Percentiles rank a stretch among this genome's conserved stretches.
Evolutionary conservation across 2,797 vertebrate genomes (phyloP).

Genomic region (Scolopax bukidnonensis): DNA sequence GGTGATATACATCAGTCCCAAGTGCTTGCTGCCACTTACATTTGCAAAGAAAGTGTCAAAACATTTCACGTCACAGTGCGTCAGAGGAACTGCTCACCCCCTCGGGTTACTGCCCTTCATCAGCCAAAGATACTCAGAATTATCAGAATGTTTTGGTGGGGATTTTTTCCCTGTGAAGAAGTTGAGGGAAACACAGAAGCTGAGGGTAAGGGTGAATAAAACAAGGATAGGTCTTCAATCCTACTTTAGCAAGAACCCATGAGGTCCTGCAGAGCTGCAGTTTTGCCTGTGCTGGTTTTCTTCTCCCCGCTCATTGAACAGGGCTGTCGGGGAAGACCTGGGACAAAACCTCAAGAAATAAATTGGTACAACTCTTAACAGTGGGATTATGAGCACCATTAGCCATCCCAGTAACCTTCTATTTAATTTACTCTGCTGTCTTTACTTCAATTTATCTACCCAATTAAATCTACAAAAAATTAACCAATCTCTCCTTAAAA

Average conservation of each 20-base stretch:
- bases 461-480: not conserved
- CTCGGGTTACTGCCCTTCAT: not conserved
- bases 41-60: not conserved
- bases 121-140: not conserved
- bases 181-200: not conserved
- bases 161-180: not conserved
- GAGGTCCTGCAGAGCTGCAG: fast-evolving
- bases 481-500: not conserved
- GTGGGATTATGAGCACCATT: not conserved
- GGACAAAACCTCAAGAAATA: not conserved
- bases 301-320: not conserved
- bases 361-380: not conserved
- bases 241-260: fast-evolving
- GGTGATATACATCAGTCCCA: not conserved
- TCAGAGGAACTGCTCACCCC: not conserved
- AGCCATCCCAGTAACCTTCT: not conserved
- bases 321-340: not conserved
- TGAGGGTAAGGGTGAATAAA: not conserved
- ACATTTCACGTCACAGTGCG: fast-evolving
- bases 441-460: not conserved
- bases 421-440: not conserved
- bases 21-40: not conserved
- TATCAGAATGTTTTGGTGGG: not conserved
- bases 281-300: not conserved
- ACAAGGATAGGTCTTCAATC: not conserved